Conservation (phyloP, 2,888 invertebrate species). For the Calameuta idolon region DNA sequence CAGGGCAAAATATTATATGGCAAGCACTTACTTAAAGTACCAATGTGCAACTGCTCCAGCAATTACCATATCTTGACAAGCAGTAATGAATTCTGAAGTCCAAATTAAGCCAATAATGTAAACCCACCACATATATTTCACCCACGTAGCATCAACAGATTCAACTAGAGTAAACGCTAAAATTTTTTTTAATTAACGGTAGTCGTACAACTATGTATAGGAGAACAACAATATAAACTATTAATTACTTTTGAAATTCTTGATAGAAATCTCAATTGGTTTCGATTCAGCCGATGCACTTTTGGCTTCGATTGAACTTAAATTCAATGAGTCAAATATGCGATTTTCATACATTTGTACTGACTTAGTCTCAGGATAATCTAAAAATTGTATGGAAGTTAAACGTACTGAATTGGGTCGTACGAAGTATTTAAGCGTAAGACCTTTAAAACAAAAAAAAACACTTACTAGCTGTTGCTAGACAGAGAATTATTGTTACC, state of each 20-base stretch:
- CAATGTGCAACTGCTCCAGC: conserved; percentile 94
- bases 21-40: conserved; percentile 82
- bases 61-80: conserved; percentile 94
- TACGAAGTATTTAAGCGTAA: not conserved
- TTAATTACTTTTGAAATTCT: conserved; percentile 56
- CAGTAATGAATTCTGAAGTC: conserved; percentile 94
- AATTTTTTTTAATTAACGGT: conserved; percentile 37
- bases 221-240: not conserved
- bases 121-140: conserved; percentile 95
- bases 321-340: conserved; percentile 49
- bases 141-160: conserved; percentile 82
- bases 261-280: conserved; percentile 45
- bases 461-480: conserved; percentile 86
- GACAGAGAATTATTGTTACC: conserved; percentile 85
- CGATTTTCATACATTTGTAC: conserved; percentile 50
- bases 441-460: not conserved
- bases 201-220: not conserved
- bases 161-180: conserved; percentile 76
- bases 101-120: conserved; percentile 89
- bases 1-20: conserved; percentile 3
- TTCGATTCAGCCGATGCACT: conserved; percentile 41
- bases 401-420: not conserved
- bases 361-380: conserved; percentile 63
- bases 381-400: conserved; percentile 39
- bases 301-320: conserved; percentile 43